phyloP scores from a whole-genome alignment of 2,113 vertebrate genomes.

The Larimichthys crocea region DNA sequence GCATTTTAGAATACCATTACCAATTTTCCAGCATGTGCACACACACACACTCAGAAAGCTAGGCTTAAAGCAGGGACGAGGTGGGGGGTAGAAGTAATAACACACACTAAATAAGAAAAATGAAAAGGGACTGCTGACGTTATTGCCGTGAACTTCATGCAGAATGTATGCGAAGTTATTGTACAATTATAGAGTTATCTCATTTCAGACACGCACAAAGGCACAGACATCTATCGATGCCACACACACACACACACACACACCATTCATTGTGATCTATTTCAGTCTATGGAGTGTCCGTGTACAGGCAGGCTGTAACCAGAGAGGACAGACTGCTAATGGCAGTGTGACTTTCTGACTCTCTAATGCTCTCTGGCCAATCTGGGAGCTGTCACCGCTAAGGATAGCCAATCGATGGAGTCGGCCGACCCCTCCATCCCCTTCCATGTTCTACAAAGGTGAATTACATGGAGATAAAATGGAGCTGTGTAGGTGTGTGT shows the following conservation, averaged over 20 bases:
- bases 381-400: slow-evolving; percentile 75
- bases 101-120: slow-evolving; percentile 7
- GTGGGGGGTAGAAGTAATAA: neutral
- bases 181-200: slow-evolving; percentile 35
- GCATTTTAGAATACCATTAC: too few species aligned
- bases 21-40: neutral
- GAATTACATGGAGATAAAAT: slow-evolving; percentile 67
- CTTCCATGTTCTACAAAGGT: slow-evolving; percentile 69
- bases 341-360: slow-evolving; percentile 75
- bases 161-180: slow-evolving; percentile 27
- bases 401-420: slow-evolving; percentile 75
- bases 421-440: slow-evolving; percentile 58
- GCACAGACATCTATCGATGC: neutral
- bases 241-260: slow-evolving; percentile 22
- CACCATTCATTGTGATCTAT: slow-evolving; percentile 52
- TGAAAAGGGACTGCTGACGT: neutral
- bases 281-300: slow-evolving; percentile 45
- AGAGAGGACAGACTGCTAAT: slow-evolving; percentile 79
- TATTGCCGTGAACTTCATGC: slow-evolving; percentile 19
- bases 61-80: too few species aligned
- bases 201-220: slow-evolving; percentile 9
- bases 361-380: slow-evolving; percentile 74
- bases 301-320: slow-evolving; percentile 59
- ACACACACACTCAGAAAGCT: neutral
- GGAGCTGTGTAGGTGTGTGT: slow-evolving; percentile 10